Base-by-base conservation (phyloP, 2,113 vertebrate species). In the Archilochus colubris region DNA sequence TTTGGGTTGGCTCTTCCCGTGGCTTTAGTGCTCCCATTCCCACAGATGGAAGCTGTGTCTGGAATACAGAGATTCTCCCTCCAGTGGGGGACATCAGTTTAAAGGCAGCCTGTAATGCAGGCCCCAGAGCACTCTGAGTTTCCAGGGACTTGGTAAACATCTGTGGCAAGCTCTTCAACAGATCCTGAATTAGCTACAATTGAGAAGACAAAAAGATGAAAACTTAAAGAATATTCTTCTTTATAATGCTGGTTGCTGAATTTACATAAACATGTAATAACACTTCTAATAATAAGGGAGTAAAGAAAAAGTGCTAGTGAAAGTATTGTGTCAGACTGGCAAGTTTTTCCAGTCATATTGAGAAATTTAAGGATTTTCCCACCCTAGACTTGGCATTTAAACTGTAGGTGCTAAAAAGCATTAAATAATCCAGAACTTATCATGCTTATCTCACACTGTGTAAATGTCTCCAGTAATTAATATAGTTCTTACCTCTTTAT, bases 81-180 rank as follows among this genome's bases (percentile, higher is more conserved):
- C 99, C 99, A 31, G 99, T 99, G 89, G 99, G 98, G 21, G 99
- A 99, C 97, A 99, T 98, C 95, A 99, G 97, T 95, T 99, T 99
- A 96, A 98, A 99, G 83, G 99, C 99, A 64, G 99, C 98, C 96
- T 99, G 99, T 87, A 99, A 97, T 2, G 99, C 98, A 75, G 99
- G 99, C 55, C 99, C 99, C 95, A 99, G 97, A 64, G 99, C 99
- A 72, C 99, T 99, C 89, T 99, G 99, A 12, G 99, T 99, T 98
- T 99, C 99, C 98, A 99, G 98, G 21, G 99, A 99, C 95, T 98
- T 99, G 68, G 97, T 97, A 95, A 99, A 99, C 98, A 99, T 98
- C 94, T 97, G 98, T 7, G 99, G 99, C 95, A 99, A 96, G 72
- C 97, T 98, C 98, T 97, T 99, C 97, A 99, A 90, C 91, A 99